These are phyloP conservation scores for Bombus ignitus DNA, from an alignment of 1,140 invertebrate species.

Conservation along the genomic window DNA sequence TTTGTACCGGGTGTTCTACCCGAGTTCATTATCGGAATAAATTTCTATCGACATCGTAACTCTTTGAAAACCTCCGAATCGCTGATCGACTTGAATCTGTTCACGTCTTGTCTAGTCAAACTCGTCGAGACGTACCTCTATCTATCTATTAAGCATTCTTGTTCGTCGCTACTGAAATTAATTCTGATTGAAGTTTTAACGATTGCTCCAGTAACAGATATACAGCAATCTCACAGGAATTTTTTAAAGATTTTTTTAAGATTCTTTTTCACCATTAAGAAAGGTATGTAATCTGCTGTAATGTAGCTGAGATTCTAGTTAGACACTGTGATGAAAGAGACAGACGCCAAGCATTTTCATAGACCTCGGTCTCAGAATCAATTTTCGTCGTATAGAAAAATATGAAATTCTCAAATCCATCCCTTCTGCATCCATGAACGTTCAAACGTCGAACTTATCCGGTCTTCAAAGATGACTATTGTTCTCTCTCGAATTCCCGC, in stretches of 20 bases:
- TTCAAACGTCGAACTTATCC: neutral
- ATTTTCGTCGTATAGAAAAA: neutral
- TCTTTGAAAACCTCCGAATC: no score
- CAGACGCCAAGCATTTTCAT: neutral
- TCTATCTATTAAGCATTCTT: no score
- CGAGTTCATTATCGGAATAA: slow-evolving; percentile 35
- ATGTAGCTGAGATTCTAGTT: no score
- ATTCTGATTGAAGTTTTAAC: neutral
- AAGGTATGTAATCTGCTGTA: no score
- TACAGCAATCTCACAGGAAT: neutral
- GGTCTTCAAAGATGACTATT: neutral
- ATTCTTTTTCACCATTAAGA: no score
- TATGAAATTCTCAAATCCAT: neutral
- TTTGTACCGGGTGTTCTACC: slow-evolving; percentile 46
- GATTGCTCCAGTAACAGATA: neutral
- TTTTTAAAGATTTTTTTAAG: neutral
- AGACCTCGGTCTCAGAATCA: no score
- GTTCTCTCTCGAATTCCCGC: neutral
- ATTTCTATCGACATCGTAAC: neutral
- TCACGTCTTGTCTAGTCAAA: neutral
- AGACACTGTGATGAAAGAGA: no score
- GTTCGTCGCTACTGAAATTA: neutral
- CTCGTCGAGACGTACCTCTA: neutral
- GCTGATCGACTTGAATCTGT: neutral
- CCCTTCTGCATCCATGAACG: neutral